These are phyloP conservation scores for Osmoderma eremita DNA, from an alignment of 2,888 invertebrate genomes.

Conservation along the genomic window DNA sequence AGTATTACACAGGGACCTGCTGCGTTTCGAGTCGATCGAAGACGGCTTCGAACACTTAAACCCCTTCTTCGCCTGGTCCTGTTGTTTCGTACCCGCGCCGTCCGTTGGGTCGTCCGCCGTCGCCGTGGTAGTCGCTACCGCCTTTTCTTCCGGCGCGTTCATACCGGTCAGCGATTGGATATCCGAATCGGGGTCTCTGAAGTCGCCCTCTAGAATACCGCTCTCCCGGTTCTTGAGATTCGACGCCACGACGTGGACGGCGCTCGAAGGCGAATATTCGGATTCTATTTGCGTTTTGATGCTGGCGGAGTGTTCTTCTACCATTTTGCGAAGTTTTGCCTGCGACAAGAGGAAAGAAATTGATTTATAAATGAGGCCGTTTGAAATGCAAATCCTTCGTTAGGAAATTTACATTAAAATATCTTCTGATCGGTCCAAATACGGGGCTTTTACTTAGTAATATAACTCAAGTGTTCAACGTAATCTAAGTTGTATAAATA, in stretches of 20 bases:
- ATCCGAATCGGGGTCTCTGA: conserved; percentile 35
- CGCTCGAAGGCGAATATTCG: conserved; percentile 58
- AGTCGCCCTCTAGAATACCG: conserved; percentile 20
- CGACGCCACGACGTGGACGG: conserved; percentile 51
- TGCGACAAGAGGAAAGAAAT: conserved; percentile 8
- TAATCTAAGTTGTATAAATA: too few species aligned
- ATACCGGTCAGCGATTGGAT: conserved; percentile 39
- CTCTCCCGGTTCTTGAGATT: conserved; percentile 37
- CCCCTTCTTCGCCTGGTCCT: conserved; percentile 52
- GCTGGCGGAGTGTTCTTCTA: conserved; percentile 79
- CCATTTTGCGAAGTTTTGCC: conserved; percentile 76
- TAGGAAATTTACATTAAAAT: too few species aligned
- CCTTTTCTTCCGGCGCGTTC: conserved; percentile 50
- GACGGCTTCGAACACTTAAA: conserved; percentile 51
- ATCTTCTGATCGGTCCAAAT: too few species aligned
- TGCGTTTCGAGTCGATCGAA: conserved; percentile 57
- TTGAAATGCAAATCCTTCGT: conserved; percentile 3
- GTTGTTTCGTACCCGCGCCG: conserved; percentile 39
- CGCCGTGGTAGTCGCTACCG: not conserved
- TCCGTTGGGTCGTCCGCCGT: conserved; percentile 52
- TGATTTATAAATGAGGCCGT: too few species aligned
- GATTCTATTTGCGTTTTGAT: conserved; percentile 60
- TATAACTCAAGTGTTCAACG: too few species aligned
- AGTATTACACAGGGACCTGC: conserved; percentile 56
- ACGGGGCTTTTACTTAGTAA: too few species aligned